A percentile compares a stretch with the other conserved stretches of the same genome.
Evolutionary conservation across 2,888 invertebrate genomes (phyloP).

Genomic region (Apamea monoglypha): DNA sequence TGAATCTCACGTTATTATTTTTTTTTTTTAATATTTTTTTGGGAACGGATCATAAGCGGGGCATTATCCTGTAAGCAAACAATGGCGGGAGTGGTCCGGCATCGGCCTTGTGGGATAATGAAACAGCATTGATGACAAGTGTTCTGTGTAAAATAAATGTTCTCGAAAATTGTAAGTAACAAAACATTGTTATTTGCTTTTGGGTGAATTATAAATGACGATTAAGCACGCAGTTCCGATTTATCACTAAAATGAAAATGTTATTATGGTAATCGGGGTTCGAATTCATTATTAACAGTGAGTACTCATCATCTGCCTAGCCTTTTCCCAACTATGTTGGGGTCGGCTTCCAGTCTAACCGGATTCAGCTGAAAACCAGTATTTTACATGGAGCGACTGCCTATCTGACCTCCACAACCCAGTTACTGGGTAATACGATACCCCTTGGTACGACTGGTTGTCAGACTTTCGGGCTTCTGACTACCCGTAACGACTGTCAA

Average conservation of each 20-base stretch:
- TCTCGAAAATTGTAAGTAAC: background rate
- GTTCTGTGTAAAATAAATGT: background rate
- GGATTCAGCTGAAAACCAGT: no score
- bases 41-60: slow-evolving; percentile 50
- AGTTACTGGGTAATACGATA: no score
- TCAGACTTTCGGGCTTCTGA: no score
- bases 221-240: background rate
- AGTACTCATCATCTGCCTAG: no score
- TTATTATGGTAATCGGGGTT: background rate
- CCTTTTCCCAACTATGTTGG: no score
- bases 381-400: no score
- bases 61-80: slow-evolving; percentile 51
- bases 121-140: slow-evolving; percentile 13
- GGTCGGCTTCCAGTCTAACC: no score
- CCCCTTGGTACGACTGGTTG: no score
- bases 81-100: slow-evolving; percentile 26
- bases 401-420: no score
- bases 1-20: slow-evolving; percentile 57
- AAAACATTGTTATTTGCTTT: background rate
- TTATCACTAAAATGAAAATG: background rate
- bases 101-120: slow-evolving; percentile 7
- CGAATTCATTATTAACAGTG: background rate
- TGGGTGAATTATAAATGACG: no score
- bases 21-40: slow-evolving; percentile 61
- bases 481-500: no score